Evolutionary conservation across 2,797 vertebrate species (phyloP), one percentile per base, ranked within the genome.

Genomic region (Anguilla pacifica): DNA sequence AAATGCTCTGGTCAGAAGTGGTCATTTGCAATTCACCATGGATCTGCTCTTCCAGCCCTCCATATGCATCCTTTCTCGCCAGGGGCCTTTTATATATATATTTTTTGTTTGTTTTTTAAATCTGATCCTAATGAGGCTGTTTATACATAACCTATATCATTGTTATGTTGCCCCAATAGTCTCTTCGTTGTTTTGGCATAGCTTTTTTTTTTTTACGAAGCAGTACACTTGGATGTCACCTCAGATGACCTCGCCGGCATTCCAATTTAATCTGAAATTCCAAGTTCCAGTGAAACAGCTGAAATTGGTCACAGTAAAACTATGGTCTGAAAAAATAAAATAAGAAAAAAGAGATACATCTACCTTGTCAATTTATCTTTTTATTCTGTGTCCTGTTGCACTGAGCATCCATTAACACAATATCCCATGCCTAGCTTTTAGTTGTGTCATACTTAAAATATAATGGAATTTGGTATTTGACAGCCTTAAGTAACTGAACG

Each of bases 1-100:
- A 94, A 93, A 95, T 94, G 94, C 92, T 87, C 86, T 67, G 89
- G 90, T 91, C 86, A 86, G 89, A 92, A 92, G 88, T 89, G 92
- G 90, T 93, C 88, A 91, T 92, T 91, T 91, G 90, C 87, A 83
- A 90, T 86, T 55, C 89, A 89, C 35, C 74, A 46, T 43, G 85
- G 82, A 88, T 90, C 88, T 88, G 51, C 85, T 83, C 22, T 72
- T 81, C 77, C 88, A 90, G 82, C 81, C 90, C 46, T 84, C 67
- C 22, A 86, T 67, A n/a, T 22, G 25, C 31, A 51, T 3, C 31
- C 25, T 31, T 72, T 49, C 13, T 67, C 11, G 57, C 22, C 35
- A 61, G 55, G 77, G 51, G 86, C 53, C 31, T 55, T 59, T 61
- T 61, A 61, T 82, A 43, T 86, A 46, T 59, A 43, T 43, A 4